Evolutionary conservation across 1,140 invertebrate species (phyloP), one percentile per base, ranked within the genome.

Genomic region (Zaprionus vittiger): DNA sequence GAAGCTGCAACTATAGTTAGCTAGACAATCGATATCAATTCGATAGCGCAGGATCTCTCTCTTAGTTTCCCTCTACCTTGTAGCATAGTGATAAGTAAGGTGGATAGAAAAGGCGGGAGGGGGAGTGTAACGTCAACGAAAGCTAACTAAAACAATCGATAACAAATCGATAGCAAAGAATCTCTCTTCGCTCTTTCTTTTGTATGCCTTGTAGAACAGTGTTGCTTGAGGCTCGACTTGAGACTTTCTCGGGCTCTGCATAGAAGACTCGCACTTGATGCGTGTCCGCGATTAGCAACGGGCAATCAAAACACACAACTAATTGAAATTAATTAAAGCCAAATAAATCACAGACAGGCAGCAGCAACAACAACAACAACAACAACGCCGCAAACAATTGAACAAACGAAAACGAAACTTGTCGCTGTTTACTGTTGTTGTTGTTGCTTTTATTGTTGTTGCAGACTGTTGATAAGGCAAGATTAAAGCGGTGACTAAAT

Each of bases 321-420:
- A 89, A 83, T 76, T 83, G 64, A 80, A 76, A 83, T 80, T 83
- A 89, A 89, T 89, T 89, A 89, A 76, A 63, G 62, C 62, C 80
- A 78, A 79, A 87, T 80, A 89, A 87, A 87, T 89, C 80, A 87
- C 49, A 49, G 67, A 72, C 72, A 52, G 38, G 20, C 4, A 22
- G 65, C 54, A 37, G 47, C 17, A 11, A 24, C 44, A n/a, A 37
- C 41, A 17, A 61, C 20, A 26, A 41, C 60, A 49, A 26, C 15
- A 34, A 37, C 60, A 56, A 28, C 62, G 24, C n/a, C 22, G 22
- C 34, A 37, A 66, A 56, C 49, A 69, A 70, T 63, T 74, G 56
- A 69, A 69, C 41, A 72, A 47, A 26, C 34, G 52, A 61, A 20
- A 73, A 52, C 47, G 64, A 61, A 67, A 66, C 31, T 31, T 56